phyloP scores from a whole-genome alignment of 2,888 invertebrate species.

The Mimas tiliae region DNA sequence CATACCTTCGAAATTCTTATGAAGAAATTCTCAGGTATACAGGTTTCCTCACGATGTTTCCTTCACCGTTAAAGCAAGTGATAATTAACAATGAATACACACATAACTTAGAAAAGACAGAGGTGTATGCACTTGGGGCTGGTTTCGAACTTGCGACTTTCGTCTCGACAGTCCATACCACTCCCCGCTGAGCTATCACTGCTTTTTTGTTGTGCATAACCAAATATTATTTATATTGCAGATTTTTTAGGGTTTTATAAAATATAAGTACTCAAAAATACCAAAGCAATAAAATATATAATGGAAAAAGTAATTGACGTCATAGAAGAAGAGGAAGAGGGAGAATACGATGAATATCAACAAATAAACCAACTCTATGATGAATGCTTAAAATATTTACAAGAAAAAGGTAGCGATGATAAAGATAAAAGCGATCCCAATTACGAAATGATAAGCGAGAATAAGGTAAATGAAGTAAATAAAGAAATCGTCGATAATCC shows the following conservation, averaged over 20 bases:
- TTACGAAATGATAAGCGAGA: constrained; percentile 57
- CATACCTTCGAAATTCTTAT: too few species aligned
- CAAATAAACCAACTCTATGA: constrained; percentile 71
- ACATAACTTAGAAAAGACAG: too few species aligned
- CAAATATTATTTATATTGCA: too few species aligned
- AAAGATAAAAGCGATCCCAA: constrained; percentile 46
- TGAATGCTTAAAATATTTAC: constrained; percentile 71
- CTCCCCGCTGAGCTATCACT: too few species aligned
- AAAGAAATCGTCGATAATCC: constrained; percentile 32
- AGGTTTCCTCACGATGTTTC: too few species aligned
- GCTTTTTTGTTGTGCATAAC: too few species aligned
- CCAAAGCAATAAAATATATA: background rate
- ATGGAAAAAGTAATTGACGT: constrained; percentile 10
- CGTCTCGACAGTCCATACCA: too few species aligned
- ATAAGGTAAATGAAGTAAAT: constrained; percentile 30
- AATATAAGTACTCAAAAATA: background rate
- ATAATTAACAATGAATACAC: too few species aligned
- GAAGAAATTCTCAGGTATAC: too few species aligned
- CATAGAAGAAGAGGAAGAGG: constrained; percentile 4
- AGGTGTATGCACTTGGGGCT: too few species aligned
- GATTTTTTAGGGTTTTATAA: background rate
- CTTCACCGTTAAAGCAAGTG: too few species aligned
- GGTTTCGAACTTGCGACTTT: too few species aligned
- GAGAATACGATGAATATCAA: constrained; percentile 51
- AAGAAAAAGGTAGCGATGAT: constrained; percentile 41